These are phyloP conservation scores for Sterna hirundo DNA, from an alignment of 2,113 vertebrate species.

Conservation along the genomic window DNA sequence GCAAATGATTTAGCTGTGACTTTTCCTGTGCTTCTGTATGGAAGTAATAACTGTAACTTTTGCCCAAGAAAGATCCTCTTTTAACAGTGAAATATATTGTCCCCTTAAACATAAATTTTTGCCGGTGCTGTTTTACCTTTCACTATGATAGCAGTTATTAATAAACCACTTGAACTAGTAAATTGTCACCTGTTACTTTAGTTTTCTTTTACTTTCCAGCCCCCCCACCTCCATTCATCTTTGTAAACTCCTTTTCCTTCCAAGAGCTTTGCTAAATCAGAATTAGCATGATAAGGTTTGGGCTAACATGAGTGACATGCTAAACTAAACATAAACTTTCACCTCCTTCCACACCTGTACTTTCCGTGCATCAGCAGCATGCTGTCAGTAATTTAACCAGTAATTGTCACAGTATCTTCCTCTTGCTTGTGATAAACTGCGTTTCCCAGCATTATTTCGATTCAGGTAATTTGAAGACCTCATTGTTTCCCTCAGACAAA, in stretches of 20 bases:
- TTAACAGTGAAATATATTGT: not conserved
- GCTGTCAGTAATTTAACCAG: not conserved
- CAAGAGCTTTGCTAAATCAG: slow-evolving; percentile 4
- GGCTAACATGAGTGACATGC: not conserved
- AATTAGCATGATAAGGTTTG: not conserved
- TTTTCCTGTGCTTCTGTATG: not conserved
- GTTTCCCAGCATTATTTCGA: not conserved
- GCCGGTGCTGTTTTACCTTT: not conserved
- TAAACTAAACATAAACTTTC: not conserved
- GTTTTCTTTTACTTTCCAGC: slow-evolving; percentile 43
- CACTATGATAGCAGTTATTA: not conserved
- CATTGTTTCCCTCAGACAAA: not conserved
- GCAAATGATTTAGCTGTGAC: not conserved
- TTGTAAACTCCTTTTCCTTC: not conserved
- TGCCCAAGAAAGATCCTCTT: not conserved
- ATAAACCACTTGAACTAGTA: not conserved
- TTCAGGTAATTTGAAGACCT: not conserved
- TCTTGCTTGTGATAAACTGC: not conserved
- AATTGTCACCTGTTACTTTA: slow-evolving; percentile 15
- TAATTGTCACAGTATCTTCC: not conserved
- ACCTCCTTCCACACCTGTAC: not conserved
- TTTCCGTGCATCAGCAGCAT: not conserved
- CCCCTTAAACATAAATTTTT: slow-evolving; percentile 25
- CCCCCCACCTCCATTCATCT: not conserved
- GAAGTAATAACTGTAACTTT: not conserved